Evolutionary conservation across 2,888 invertebrate genomes (phyloP).

Genomic region (Trichogramma dendrolimi): DNA sequence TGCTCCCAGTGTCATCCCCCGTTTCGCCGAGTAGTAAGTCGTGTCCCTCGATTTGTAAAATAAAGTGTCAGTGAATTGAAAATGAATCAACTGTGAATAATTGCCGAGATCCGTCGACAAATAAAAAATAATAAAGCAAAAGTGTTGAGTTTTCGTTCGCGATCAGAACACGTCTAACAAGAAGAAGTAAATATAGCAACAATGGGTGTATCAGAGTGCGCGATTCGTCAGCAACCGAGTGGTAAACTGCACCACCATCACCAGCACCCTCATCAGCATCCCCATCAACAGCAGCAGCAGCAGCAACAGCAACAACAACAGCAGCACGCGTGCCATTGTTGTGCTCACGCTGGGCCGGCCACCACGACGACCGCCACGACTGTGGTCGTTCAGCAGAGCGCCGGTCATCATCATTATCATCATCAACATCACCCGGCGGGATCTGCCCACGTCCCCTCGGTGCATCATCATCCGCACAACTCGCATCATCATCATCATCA

Average conservation of each 20-base stretch:
- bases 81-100: too few relatives aligned
- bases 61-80: too few relatives aligned
- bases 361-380: not conserved
- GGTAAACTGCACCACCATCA: constrained; percentile 20
- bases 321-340: not conserved
- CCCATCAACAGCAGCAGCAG: constrained; percentile 12
- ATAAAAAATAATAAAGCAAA: too few relatives aligned
- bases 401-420: constrained; percentile 9
- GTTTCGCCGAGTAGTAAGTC: too few relatives aligned
- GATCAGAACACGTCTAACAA: constrained; percentile 21
- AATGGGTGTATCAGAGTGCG: not conserved
- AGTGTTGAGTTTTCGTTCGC: constrained; percentile 11
- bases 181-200: constrained; percentile 14
- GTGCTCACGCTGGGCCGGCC: not conserved
- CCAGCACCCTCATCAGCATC: constrained; percentile 32
- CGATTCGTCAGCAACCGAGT: not conserved
- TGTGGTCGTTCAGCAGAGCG: constrained; percentile 20
- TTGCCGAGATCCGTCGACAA: too few relatives aligned
- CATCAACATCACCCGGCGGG: constrained; percentile 34
- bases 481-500: constrained; percentile 30
- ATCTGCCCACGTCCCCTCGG: constrained; percentile 36
- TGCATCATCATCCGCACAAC: constrained; percentile 33
- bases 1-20: too few relatives aligned
- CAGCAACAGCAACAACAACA: constrained; percentile 19
- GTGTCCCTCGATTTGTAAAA: too few relatives aligned